A percentile compares a stretch with the other conserved stretches of the same genome.
Evolutionary conservation across 2,113 vertebrate genomes (phyloP).

Genomic region (Chloebia gouldiae): DNA sequence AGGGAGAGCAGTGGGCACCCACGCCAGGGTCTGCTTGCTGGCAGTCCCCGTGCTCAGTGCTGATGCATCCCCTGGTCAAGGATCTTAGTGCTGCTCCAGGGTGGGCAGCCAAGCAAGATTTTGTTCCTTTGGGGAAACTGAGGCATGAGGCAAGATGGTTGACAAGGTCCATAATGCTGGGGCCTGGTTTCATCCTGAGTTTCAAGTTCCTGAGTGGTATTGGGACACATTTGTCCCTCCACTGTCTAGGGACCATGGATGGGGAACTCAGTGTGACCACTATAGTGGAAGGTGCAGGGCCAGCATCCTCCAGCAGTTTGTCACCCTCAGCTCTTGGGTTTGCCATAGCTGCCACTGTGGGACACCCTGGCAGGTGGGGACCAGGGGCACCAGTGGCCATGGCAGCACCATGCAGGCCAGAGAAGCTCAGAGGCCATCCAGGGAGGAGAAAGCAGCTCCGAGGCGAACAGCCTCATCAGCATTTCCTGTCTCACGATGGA

Average conservation of each 20-base stretch:
- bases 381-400: rapidly evolving
- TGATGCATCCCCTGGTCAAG: rapidly evolving
- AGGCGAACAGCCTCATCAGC: constrained; percentile 29
- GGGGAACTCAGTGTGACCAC: neutral
- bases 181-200: neutral
- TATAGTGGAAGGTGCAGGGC: neutral
- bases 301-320: neutral
- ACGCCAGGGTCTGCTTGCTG: no score
- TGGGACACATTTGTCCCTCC: neutral
- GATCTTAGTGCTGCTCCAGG: rapidly evolving
- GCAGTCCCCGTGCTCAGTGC: rapidly evolving
- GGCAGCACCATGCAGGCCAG: neutral
- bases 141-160: neutral
- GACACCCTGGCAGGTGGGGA: neutral
- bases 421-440: neutral
- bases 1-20: neutral
- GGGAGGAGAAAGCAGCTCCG: constrained; percentile 24
- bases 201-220: no score
- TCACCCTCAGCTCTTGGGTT: neutral
- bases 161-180: neutral
- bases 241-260: rapidly evolving
- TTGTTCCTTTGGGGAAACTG: neutral
- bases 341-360: neutral
- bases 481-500: constrained; percentile 64
- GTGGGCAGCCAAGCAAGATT: neutral